Base-by-base conservation (phyloP, 23 tunicate genomes). In the Halocynthia aurantium region DNA sequence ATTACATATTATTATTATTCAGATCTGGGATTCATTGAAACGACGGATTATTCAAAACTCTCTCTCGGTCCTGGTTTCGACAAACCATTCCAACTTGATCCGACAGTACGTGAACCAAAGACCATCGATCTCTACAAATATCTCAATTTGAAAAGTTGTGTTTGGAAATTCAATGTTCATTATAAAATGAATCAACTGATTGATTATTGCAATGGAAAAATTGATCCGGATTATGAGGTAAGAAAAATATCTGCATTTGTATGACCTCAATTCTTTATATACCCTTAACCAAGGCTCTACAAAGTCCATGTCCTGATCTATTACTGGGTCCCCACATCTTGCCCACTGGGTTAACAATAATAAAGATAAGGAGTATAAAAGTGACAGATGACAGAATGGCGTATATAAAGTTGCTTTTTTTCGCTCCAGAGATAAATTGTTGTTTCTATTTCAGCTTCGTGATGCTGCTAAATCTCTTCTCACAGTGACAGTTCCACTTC, bases 11-110 rank as follows among this genome's bases (percentile, higher is more conserved):
- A 11, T 20, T 67, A 20, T 17, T 60, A 60, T 54, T 55, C 77
- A 89, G 96, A 67, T 61, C 86, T 92, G 9, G 96, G 99, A 4
- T 96, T 96, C 62, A 82, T 90, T 18, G 80, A 75, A 55, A 20
- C 76, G 51, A 90, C 90, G 15, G 99, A 96, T 70, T 92, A 85
- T 78, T 90, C 99, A 18, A 96, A 82, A 71, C 44, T 96, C 50
- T 80, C 96, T 6, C 72, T 85, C 11, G 96, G 91, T 6, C 92
- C 96, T 7, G 99, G 99, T 6, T 90, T 76, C 66, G 99, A 96
- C 84, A 90, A 90, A 73, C 99, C 99, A 5, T 96, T 93, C 72
- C 96, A 96, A 80, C 94, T 96, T 52, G 99, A 96, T 65, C 91
- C 99, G 10, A 76, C 71, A 6, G 87, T 96, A 0, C 91, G 99